phyloP scores from a whole-genome alignment of 2,888 invertebrate genomes.

The Hypercompe scribonia region DNA sequence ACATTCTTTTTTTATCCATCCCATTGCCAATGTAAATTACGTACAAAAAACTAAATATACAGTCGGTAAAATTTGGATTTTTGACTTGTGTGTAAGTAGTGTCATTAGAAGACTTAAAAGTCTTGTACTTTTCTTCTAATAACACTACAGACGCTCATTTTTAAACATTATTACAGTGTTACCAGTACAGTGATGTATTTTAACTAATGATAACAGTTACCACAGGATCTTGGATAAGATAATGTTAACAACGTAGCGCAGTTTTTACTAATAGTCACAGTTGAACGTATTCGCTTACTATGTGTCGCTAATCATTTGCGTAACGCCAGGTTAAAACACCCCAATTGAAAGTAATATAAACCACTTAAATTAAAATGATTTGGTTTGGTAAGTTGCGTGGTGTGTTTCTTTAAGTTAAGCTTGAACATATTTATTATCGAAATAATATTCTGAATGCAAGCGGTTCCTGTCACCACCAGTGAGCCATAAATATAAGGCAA shows the following conservation, averaged over 20 bases:
- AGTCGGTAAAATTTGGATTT: too few species aligned
- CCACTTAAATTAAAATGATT: not conserved
- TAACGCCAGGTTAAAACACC: not conserved
- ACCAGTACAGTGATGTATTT: not conserved
- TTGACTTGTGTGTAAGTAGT: too few species aligned
- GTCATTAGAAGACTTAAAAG: too few species aligned
- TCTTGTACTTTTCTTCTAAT: too few species aligned
- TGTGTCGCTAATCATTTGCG: not conserved
- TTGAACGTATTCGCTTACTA: too few species aligned
- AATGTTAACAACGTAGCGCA: too few species aligned
- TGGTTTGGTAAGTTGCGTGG: not conserved
- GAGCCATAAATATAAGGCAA: slow-evolving; percentile 68
- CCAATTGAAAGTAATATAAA: too few species aligned
- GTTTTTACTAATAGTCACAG: not conserved
- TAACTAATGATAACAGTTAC: not conserved
- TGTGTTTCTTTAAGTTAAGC: not conserved
- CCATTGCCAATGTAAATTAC: too few species aligned
- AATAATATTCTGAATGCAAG: slow-evolving; percentile 19
- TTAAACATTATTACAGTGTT: too few species aligned
- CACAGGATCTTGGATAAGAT: not conserved
- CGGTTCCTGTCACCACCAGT: slow-evolving; percentile 58
- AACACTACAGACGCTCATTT: too few species aligned
- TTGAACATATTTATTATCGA: slow-evolving; percentile 17
- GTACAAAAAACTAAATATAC: too few species aligned
- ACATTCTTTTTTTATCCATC: too few species aligned